Evolutionary conservation across 2,888 invertebrate genomes (phyloP).

Genomic region (Mamestra brassicae): DNA sequence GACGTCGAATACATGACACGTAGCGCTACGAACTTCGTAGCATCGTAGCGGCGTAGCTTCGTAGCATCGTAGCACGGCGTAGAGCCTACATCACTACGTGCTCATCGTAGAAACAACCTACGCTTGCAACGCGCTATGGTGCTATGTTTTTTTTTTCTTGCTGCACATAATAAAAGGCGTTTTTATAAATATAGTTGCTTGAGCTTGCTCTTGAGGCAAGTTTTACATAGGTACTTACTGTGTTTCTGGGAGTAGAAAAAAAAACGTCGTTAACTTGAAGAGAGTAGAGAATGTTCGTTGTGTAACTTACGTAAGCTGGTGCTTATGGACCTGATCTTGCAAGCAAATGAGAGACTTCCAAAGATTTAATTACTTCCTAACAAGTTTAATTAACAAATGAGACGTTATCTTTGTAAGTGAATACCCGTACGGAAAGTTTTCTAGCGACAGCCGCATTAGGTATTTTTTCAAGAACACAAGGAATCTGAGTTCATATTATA

Average conservation of each 20-base stretch:
- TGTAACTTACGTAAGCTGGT: background rate
- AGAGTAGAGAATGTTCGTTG: background rate
- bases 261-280: background rate
- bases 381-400: slow-evolving; percentile 29
- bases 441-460: background rate
- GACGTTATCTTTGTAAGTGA: slow-evolving; percentile 15
- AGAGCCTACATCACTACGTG: slow-evolving; percentile 61
- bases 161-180: slow-evolving; percentile 38
- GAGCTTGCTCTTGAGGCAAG: no score
- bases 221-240: background rate
- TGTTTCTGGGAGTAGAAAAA: background rate
- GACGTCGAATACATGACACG: slow-evolving; percentile 53
- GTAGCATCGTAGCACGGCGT: slow-evolving; percentile 52
- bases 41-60: slow-evolving; percentile 49
- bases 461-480: background rate
- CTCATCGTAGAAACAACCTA: slow-evolving; percentile 51
- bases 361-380: slow-evolving; percentile 21
- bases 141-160: slow-evolving; percentile 51
- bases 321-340: slow-evolving; percentile 1
- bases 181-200: background rate
- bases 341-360: slow-evolving; percentile 1
- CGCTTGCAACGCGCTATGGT: slow-evolving; percentile 58
- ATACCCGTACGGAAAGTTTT: background rate
- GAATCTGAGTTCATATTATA: no score
- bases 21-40: slow-evolving; percentile 57